Evolutionary conservation across 2,797 vertebrate species (phyloP).

Genomic region (Salmo trutta): DNA sequence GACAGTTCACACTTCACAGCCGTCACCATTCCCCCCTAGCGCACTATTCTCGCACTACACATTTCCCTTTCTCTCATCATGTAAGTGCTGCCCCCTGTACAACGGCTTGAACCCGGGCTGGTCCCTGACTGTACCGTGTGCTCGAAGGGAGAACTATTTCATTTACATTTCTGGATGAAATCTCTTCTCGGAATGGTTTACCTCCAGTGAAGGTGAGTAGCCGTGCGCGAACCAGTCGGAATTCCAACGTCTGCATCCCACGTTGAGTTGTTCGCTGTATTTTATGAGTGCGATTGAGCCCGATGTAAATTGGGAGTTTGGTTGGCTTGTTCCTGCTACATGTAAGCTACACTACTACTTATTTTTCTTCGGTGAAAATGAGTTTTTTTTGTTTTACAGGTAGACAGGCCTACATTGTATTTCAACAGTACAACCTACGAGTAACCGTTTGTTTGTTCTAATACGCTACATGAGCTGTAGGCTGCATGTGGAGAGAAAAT

Average conservation of each 20-base stretch:
- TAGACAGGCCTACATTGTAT: not conserved
- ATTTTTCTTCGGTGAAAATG: not conserved
- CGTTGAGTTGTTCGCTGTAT: not conserved
- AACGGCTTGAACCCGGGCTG: conserved; percentile 56
- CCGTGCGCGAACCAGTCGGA: conserved; percentile 1
- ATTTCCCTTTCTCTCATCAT: conserved; percentile 15
- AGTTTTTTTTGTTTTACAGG: not conserved
- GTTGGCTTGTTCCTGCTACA: conserved; percentile 15
- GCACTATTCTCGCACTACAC: conserved; percentile 42
- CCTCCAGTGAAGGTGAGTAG: conserved; percentile 65
- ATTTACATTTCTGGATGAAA: conserved; percentile 46
- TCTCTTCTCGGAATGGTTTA: conserved; percentile 52
- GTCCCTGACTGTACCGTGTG: conserved; percentile 55
- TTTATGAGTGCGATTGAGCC: conserved; percentile 8
- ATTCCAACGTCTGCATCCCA: conserved; percentile 18
- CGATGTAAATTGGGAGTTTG: conserved; percentile 16
- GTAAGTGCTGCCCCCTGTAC: conserved; percentile 71
- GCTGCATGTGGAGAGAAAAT: not conserved
- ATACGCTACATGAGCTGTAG: not conserved
- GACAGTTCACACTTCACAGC: not conserved
- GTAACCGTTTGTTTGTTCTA: not conserved
- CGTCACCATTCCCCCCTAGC: conserved; percentile 51
- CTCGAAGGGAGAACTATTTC: conserved; percentile 45
- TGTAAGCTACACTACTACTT: not conserved
- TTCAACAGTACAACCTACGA: not conserved